phyloP scores from a whole-genome alignment of 2,797 vertebrate species.

The Dicrostonyx torquatus region DNA sequence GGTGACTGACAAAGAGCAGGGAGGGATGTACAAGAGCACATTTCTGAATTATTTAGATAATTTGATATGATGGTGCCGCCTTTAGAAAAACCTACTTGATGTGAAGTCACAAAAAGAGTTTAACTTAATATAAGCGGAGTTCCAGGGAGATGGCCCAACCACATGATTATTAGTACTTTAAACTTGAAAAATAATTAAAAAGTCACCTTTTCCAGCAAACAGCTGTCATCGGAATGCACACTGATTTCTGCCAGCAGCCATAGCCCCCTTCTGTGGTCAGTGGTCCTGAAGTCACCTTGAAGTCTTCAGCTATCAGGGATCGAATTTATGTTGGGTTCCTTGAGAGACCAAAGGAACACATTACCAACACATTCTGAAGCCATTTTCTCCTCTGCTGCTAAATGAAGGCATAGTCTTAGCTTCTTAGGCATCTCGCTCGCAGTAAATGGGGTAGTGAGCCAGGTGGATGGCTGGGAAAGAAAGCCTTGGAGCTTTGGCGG shows the following conservation, averaged over 20 bases:
- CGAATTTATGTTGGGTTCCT: constrained; percentile 26
- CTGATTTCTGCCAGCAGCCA: not conserved
- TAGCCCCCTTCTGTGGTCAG: not conserved
- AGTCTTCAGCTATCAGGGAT: not conserved
- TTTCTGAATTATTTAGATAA: constrained; percentile 80
- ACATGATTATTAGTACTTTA: constrained; percentile 4
- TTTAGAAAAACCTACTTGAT: constrained; percentile 55
- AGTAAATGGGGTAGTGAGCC: not conserved
- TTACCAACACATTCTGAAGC: not conserved
- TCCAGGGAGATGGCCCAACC: not conserved
- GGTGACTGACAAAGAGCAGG: constrained; percentile 72
- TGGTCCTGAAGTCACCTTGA: not conserved
- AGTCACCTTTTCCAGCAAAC: not conserved
- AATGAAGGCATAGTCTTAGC: not conserved
- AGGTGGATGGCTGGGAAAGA: not conserved
- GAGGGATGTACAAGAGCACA: constrained; percentile 63
- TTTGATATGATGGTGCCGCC: constrained; percentile 55
- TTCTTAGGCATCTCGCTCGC: not conserved
- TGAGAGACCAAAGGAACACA: not conserved
- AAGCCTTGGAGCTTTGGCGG: not conserved
- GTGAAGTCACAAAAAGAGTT: constrained; percentile 30
- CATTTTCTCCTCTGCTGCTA: constrained; percentile 42
- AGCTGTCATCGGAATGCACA: not conserved
- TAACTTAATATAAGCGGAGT: constrained; percentile 23
- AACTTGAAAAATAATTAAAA: constrained; percentile 24